These are phyloP conservation scores for Edolisoma coerulescens DNA, from an alignment of 2,113 vertebrate species.

Conservation along the genomic window DNA sequence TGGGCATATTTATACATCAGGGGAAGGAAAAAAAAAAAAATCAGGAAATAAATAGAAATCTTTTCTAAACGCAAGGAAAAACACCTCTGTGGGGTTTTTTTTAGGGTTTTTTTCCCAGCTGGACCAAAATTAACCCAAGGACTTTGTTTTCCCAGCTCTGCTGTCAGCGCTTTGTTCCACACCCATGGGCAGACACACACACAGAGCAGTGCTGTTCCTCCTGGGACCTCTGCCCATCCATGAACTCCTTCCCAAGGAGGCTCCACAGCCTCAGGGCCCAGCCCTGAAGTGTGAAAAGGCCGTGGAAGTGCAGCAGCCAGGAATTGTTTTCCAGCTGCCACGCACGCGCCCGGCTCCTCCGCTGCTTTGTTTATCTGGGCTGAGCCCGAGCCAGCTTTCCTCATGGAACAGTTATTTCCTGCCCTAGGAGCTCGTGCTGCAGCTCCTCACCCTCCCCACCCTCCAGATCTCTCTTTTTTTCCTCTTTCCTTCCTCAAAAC, in stretches of 20 bases:
- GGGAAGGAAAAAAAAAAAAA: not conserved
- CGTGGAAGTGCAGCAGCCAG: not conserved
- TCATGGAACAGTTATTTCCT: slow-evolving; percentile 29
- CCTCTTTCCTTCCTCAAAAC: not conserved
- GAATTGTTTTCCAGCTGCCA: not conserved
- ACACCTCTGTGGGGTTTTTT: not conserved
- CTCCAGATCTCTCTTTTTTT: not conserved
- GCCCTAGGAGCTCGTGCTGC: not conserved
- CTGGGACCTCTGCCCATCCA: not conserved
- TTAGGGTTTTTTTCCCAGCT: not conserved
- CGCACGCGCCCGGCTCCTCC: not conserved
- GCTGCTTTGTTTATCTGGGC: not conserved
- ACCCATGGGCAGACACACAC: not conserved
- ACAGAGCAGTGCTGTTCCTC: not conserved
- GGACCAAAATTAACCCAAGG: not conserved
- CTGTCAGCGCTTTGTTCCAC: not conserved
- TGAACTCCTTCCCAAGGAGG: not conserved
- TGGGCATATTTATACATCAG: not conserved
- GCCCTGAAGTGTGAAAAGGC: not conserved
- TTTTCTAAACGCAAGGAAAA: not conserved
- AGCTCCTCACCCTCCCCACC: not conserved
- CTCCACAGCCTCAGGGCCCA: not conserved
- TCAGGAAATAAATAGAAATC: slow-evolving; percentile 19
- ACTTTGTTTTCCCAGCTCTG: not conserved
- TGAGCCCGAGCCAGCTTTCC: slow-evolving; percentile 2